Percentiles rank a stretch among this genome's conserved stretches.
These are phyloP conservation scores for Euzophera pinguis DNA, from an alignment of 2,888 invertebrate genomes.

Conservation along the genomic window DNA sequence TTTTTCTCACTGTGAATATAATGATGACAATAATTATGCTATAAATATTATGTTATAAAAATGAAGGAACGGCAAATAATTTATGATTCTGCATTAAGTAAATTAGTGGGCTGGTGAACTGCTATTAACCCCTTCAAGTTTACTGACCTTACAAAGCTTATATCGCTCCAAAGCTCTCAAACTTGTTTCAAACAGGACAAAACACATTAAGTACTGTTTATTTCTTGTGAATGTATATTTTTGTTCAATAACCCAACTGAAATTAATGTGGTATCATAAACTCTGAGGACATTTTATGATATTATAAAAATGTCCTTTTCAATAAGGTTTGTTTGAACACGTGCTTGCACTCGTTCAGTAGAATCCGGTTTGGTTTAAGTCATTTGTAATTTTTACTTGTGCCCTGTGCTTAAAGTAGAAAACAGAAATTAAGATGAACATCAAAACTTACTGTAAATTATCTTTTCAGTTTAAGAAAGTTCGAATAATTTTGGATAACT, in stretches of 20 bases:
- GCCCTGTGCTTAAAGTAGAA: no score
- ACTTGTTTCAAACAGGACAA: slow-evolving; percentile 11
- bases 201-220: slow-evolving; percentile 10
- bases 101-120: slow-evolving; percentile 14
- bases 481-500: no score
- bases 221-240: background rate
- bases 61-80: slow-evolving; percentile 10
- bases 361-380: no score
- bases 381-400: no score
- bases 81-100: slow-evolving; percentile 17
- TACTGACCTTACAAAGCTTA: slow-evolving; percentile 15
- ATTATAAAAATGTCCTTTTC: no score
- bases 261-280: background rate
- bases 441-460: no score
- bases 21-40: background rate
- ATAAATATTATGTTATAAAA: background rate
- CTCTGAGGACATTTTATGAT: no score
- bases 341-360: no score
- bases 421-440: no score
- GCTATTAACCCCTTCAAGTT: slow-evolving; percentile 16
- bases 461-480: no score
- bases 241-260: no score
- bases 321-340: no score
- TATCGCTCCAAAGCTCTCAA: slow-evolving; percentile 9
- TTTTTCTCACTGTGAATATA: slow-evolving; percentile 19